phyloP scores from a whole-genome alignment of 1,140 invertebrate genomes.

The Hycleus cichorii region DNA sequence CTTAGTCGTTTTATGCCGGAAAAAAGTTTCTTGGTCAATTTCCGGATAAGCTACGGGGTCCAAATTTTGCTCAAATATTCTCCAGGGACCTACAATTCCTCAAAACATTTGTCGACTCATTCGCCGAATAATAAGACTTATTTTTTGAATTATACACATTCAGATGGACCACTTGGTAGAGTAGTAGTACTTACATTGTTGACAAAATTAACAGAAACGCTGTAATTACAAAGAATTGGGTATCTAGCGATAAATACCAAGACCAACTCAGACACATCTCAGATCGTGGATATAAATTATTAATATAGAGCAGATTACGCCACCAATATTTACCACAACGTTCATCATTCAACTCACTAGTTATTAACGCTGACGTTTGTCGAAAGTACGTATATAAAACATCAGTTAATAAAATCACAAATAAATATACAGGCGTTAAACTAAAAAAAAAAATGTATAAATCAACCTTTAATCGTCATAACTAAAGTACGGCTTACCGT shows the following conservation, averaged over 20 bases:
- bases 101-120: slow-evolving; percentile 1
- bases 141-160: too few species aligned
- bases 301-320: slow-evolving; percentile 57
- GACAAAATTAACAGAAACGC: slow-evolving; percentile 47
- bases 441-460: slow-evolving; percentile 28
- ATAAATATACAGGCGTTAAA: slow-evolving; percentile 48
- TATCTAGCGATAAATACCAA: slow-evolving; percentile 77
- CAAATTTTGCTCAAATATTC: too few species aligned
- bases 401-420: slow-evolving; percentile 46
- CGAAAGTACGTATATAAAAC: slow-evolving; percentile 44
- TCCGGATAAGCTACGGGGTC: too few species aligned
- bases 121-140: too few species aligned
- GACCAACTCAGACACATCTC: slow-evolving; percentile 68
- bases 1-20: too few species aligned
- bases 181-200: slow-evolving; percentile 42
- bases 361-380: slow-evolving; percentile 45
- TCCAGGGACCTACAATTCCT: neutral
- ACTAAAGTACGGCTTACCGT: slow-evolving; percentile 35
- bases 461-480: too few species aligned
- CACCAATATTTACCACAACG: slow-evolving; percentile 54
- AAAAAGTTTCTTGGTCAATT: too few species aligned
- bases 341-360: slow-evolving; percentile 43
- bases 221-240: slow-evolving; percentile 65
- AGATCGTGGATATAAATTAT: slow-evolving; percentile 48
- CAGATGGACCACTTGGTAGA: neutral